Evolutionary conservation across 2,113 vertebrate genomes (phyloP).

Genomic region (Mungos mungo): DNA sequence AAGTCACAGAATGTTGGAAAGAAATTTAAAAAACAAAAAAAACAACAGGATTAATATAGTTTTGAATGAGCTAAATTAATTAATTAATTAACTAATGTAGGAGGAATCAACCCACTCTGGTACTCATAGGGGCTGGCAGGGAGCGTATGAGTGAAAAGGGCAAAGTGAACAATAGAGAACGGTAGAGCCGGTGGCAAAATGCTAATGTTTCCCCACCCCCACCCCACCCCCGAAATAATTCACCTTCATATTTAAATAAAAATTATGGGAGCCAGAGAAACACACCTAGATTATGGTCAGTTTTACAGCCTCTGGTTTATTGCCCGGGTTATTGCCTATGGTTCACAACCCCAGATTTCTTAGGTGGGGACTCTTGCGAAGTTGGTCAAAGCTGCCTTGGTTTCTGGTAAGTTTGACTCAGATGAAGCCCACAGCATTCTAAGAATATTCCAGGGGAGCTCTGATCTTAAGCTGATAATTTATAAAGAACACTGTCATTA

Average conservation of each 20-base stretch:
- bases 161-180: not conserved
- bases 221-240: not conserved
- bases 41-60: not conserved
- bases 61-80: not conserved
- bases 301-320: not conserved
- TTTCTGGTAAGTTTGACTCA: not conserved
- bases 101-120: not conserved
- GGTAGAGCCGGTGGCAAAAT: not conserved
- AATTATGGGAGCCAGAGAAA: not conserved
- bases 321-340: not conserved
- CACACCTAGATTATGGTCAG: not conserved
- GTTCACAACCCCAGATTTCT: not conserved
- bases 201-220: not conserved
- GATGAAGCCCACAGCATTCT: not conserved
- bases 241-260: slow-evolving; percentile 10
- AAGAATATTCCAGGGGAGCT: not conserved
- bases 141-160: not conserved
- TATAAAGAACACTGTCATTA: not conserved
- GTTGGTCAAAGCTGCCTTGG: not conserved
- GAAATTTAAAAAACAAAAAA: not conserved
- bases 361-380: not conserved
- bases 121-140: not conserved
- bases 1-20: not conserved
- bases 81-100: not conserved
- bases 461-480: not conserved